Percentiles rank a stretch among this genome's conserved stretches.
phyloP scores from a whole-genome alignment of 2,113 vertebrate species.

The Pyrgilauda ruficollis region DNA sequence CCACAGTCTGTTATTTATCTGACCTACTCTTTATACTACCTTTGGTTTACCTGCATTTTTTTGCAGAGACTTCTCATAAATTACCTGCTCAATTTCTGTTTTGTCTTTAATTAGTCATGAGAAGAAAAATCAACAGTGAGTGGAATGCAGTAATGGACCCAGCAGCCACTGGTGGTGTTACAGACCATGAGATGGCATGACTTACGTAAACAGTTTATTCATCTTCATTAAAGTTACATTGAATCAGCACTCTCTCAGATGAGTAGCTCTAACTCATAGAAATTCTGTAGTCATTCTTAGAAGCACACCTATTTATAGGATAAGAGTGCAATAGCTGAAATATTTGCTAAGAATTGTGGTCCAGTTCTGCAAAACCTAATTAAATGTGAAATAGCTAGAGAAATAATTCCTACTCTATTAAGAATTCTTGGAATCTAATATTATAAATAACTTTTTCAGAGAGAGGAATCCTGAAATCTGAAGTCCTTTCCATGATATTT shows the following conservation, averaged over 20 bases:
- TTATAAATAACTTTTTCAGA: not conserved
- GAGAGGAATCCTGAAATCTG: not conserved
- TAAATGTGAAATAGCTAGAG: not conserved
- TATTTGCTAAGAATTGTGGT: not conserved
- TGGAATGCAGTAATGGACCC: not conserved
- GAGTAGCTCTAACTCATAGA: not conserved
- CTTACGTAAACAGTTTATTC: not conserved
- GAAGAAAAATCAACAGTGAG: not conserved
- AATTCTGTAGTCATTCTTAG: not conserved
- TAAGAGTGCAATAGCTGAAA: not conserved
- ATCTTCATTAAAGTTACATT: not conserved
- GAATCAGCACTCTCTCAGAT: constrained; percentile 18
- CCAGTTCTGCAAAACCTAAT: not conserved
- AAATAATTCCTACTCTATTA: not conserved
- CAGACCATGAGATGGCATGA: not conserved
- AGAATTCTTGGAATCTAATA: not conserved
- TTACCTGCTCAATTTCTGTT: not conserved
- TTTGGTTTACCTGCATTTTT: not conserved
- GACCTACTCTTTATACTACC: not conserved
- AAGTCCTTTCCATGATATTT: not conserved
- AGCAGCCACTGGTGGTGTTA: not conserved
- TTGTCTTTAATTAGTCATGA: constrained; percentile 15
- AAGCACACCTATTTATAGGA: not conserved
- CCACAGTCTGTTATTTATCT: not conserved
- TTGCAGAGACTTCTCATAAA: not conserved